phyloP scores from a whole-genome alignment of 2,888 invertebrate species.

The Neelides folsomi region DNA sequence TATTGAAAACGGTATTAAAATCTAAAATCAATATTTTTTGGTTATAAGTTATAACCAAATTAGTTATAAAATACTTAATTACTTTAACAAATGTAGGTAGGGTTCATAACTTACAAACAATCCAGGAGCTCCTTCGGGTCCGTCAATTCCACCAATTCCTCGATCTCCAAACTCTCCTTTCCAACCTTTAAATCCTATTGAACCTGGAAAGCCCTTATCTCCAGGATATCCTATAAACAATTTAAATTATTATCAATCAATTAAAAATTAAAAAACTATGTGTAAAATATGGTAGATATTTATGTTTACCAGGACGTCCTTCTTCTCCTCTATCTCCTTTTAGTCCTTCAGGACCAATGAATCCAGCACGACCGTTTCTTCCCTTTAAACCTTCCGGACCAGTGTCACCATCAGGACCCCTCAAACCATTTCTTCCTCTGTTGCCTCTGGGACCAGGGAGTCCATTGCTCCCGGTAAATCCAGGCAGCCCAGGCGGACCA shows the following conservation, averaged over 20 bases:
- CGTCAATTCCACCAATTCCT: constrained; percentile 33
- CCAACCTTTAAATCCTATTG: constrained; percentile 15
- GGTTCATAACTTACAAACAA: constrained; percentile 34
- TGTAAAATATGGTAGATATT: not conserved
- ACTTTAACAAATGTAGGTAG: no score
- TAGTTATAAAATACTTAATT: no score
- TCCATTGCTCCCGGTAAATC: constrained; percentile 33
- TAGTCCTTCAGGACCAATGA: constrained; percentile 43
- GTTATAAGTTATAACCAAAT: no score
- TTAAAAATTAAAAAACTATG: not conserved
- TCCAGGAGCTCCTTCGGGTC: constrained; percentile 39
- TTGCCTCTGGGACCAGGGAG: constrained; percentile 26
- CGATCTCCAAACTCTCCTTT: constrained; percentile 14
- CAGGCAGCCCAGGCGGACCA: constrained; percentile 27
- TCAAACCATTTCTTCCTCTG: constrained; percentile 32
- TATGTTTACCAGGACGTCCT: constrained; percentile 1
- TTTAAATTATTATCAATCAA: not conserved
- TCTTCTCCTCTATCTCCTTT: constrained; percentile 43
- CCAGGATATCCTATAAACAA: not conserved
- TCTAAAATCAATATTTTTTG: no score
- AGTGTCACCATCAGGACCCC: constrained; percentile 15
- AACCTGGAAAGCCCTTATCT: constrained; percentile 9
- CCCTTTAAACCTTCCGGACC: constrained; percentile 17
- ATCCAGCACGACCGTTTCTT: constrained; percentile 24
- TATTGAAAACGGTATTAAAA: constrained; percentile 1